phyloP scores from a whole-genome alignment of 2,797 vertebrate genomes.

The Mormyrus proboscirostris region DNA sequence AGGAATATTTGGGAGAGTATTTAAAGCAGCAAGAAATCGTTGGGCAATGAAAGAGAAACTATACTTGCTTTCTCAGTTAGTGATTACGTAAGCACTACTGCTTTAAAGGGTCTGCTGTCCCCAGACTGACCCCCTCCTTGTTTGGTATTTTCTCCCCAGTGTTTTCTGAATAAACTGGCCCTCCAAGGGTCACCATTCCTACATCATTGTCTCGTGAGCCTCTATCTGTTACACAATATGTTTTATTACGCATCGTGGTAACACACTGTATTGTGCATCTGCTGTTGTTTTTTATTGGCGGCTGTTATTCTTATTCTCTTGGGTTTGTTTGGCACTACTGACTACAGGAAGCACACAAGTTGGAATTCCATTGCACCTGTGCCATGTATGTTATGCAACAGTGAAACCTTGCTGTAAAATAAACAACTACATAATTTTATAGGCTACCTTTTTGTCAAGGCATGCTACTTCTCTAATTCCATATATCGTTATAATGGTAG shows the following conservation, averaged over 20 bases:
- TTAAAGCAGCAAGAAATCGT: neutral
- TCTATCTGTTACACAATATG: neutral
- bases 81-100: neutral
- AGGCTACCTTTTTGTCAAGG: neutral
- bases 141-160: neutral
- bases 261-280: neutral
- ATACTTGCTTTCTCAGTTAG: neutral
- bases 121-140: neutral
- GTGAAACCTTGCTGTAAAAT: neutral
- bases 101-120: neutral
- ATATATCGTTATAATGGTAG: neutral
- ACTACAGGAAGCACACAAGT: neutral
- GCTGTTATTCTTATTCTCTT: neutral
- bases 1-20: neutral
- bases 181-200: no score
- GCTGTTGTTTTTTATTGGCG: neutral
- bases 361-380: neutral
- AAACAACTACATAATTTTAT: neutral
- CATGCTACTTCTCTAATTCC: neutral
- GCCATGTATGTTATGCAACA: neutral
- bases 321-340: neutral
- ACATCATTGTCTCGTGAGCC: neutral
- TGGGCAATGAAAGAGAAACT: neutral
- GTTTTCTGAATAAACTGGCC: neutral
- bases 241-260: neutral